A percentile compares a stretch with the other conserved stretches of the same genome.
phyloP scores from a whole-genome alignment of 2,888 invertebrate genomes.

The Mythimna ferrago region DNA sequence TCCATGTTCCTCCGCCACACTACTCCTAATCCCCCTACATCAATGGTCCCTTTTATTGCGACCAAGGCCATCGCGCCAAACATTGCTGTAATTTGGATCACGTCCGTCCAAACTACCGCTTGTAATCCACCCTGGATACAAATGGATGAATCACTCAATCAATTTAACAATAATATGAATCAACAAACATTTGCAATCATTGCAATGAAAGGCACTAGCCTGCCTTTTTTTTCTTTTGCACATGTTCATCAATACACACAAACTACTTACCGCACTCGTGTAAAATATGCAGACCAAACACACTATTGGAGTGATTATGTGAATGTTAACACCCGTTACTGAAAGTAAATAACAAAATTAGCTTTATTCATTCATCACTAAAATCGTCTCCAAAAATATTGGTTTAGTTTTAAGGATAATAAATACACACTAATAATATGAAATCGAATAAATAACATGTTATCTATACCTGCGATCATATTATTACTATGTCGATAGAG shows the following conservation, averaged over 20 bases:
- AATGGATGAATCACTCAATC: constrained; percentile 29
- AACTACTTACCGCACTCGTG: constrained; percentile 93
- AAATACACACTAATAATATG: background rate
- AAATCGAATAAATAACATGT: background rate
- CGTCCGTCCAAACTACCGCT: constrained; percentile 96
- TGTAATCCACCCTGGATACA: constrained; percentile 93
- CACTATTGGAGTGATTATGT: constrained; percentile 95
- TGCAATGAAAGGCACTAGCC: background rate
- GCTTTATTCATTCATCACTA: background rate
- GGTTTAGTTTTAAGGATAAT: background rate
- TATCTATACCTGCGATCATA: no score
- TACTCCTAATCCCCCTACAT: constrained; percentile 92
- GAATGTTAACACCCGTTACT: constrained; percentile 96
- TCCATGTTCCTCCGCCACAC: constrained; percentile 93
- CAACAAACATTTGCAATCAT: constrained; percentile 1
- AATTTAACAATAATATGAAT: constrained; percentile 12
- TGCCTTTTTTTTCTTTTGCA: background rate
- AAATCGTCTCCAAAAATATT: background rate
- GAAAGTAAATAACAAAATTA: constrained; percentile 68
- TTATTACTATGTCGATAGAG: background rate
- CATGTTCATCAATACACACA: background rate
- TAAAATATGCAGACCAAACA: constrained; percentile 96
- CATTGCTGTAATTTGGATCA: constrained; percentile 95
- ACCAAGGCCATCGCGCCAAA: constrained; percentile 94
- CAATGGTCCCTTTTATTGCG: constrained; percentile 93